These are phyloP conservation scores for Scatophagus argus DNA, from an alignment of 2,113 vertebrate species.

Conservation along the genomic window DNA sequence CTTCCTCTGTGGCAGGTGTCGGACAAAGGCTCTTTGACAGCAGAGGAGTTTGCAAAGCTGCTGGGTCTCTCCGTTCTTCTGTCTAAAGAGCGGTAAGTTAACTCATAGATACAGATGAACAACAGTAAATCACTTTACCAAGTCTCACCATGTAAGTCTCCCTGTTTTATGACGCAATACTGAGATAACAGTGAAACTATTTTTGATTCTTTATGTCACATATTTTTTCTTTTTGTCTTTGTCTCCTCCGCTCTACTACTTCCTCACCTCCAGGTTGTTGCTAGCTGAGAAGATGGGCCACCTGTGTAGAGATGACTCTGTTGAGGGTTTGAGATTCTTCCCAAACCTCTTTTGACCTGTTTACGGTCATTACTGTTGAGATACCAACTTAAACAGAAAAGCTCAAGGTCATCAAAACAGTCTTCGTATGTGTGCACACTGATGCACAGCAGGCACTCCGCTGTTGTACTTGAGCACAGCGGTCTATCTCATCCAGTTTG, in stretches of 20 bases:
- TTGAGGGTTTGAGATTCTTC: constrained; percentile 97
- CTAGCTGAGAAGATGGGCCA: constrained; percentile 98
- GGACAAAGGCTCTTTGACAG: constrained; percentile 96
- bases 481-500: background rate
- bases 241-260: background rate
- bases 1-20: constrained; percentile 85
- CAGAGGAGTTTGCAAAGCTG: constrained; percentile 97
- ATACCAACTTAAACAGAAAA: background rate
- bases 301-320: constrained; percentile 97
- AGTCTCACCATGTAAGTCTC: background rate
- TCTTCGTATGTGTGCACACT: background rate
- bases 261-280: constrained; percentile 85
- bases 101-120: background rate
- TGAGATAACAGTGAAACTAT: background rate
- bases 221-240: background rate
- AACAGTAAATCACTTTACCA: background rate
- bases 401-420: constrained; percentile 1
- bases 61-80: constrained; percentile 97
- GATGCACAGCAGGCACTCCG: background rate
- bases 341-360: constrained; percentile 93
- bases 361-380: background rate
- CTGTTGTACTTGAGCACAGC: background rate
- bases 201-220: background rate
- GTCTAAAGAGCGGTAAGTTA: constrained; percentile 93
- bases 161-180: background rate